Percentiles rank a stretch among this genome's conserved stretches.
Conservation (phyloP, 1,140 invertebrate species). For the Druon quercuslanigerum region DNA sequence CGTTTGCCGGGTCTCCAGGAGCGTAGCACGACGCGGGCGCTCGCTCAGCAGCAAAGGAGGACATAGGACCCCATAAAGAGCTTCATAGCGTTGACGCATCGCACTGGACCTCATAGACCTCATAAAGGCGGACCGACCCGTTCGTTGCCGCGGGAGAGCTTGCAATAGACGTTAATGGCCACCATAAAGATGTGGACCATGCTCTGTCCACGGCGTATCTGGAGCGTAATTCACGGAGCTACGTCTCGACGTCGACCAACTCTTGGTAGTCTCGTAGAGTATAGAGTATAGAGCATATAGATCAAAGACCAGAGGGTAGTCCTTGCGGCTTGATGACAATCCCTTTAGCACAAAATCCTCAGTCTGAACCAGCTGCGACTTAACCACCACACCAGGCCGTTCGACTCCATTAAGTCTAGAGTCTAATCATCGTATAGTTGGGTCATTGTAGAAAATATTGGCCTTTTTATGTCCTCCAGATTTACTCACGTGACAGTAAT, state of each 20-base stretch:
- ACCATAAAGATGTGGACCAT: constrained; percentile 53
- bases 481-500: too few relatives aligned
- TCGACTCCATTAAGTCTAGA: too few relatives aligned
- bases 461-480: too few relatives aligned
- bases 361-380: too few relatives aligned
- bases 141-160: constrained; percentile 39
- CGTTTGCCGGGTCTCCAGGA: constrained; percentile 55
- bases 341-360: not conserved
- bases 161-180: constrained; percentile 56
- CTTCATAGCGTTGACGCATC: constrained; percentile 32
- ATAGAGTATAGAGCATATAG: not conserved
- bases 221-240: constrained; percentile 42
- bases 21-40: not conserved
- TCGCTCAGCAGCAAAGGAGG: constrained; percentile 37
- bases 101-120: constrained; percentile 32
- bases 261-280: not conserved
- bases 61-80: constrained; percentile 2
- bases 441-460: too few relatives aligned
- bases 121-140: constrained; percentile 44
- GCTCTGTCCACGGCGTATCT: constrained; percentile 44
- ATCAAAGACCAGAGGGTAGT: not conserved
- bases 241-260: constrained; percentile 28
- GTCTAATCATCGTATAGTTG: too few relatives aligned
- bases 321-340: not conserved
- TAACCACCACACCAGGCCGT: too few relatives aligned